Conservation (phyloP, 2,113 vertebrate species). For the Atractosteus spatula region DNA sequence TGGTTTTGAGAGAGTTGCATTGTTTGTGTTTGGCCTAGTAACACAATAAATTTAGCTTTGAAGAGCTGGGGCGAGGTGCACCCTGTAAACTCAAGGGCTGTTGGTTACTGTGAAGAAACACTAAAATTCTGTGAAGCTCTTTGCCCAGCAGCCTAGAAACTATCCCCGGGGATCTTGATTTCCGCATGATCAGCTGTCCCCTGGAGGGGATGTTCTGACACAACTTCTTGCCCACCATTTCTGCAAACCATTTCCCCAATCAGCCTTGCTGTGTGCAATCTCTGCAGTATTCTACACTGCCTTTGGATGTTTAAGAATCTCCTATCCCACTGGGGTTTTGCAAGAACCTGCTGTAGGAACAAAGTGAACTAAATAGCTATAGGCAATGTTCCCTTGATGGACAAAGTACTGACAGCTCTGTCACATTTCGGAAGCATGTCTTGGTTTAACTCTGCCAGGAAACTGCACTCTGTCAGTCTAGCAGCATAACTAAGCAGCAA, state of each 20-base stretch:
- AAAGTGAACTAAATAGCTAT: background rate
- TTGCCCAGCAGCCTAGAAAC: background rate
- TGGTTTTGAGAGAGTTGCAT: no score
- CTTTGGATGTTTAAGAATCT: background rate
- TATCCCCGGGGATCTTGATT: conserved; percentile 1
- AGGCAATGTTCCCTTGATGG: conserved; percentile 40
- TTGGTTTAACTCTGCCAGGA: conserved; percentile 35
- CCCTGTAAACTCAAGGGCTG: background rate
- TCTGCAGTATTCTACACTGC: background rate
- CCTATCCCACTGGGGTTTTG: background rate
- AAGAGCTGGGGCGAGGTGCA: no score
- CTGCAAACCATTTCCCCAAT: background rate
- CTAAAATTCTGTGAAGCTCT: background rate
- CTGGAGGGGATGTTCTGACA: conserved; percentile 15
- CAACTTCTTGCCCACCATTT: conserved; percentile 1
- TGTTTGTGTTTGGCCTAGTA: no score
- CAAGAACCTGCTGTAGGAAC: conserved; percentile 5
- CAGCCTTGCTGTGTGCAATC: background rate
- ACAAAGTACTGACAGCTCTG: conserved; percentile 54
- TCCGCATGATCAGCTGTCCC: conserved; percentile 13
- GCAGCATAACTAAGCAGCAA: conserved; percentile 3
- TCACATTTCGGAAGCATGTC: conserved; percentile 45
- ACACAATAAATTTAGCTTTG: no score
- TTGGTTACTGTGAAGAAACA: background rate
- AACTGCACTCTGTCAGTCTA: conserved; percentile 53